Conservation (phyloP, 2,797 vertebrate species). For the Holocentrus rufus region DNA sequence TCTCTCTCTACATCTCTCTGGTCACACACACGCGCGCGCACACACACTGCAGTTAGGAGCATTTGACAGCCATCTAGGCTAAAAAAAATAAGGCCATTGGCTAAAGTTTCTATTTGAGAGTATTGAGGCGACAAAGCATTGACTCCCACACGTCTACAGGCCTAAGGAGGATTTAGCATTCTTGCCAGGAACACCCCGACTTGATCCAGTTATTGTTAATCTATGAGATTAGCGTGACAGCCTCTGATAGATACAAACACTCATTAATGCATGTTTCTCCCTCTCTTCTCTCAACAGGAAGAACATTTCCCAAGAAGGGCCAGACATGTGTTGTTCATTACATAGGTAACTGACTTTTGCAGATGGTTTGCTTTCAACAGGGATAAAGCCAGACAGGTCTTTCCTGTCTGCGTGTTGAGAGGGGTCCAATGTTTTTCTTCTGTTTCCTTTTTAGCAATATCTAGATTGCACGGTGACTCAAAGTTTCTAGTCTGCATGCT, state of each 20-base stretch:
- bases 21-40: neutral
- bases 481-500: neutral
- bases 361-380: constrained; percentile 7
- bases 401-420: constrained; percentile 25
- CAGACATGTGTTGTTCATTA: constrained; percentile 99
- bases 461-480: neutral
- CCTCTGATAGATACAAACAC: neutral
- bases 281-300: constrained; percentile 81
- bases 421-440: constrained; percentile 3
- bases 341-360: constrained; percentile 87
- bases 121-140: constrained; percentile 13
- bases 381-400: constrained; percentile 10
- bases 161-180: neutral
- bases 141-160: constrained; percentile 23
- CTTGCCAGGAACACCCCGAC: constrained; percentile 28
- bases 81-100: constrained; percentile 11
- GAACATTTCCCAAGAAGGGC: constrained; percentile 99
- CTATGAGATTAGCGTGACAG: constrained; percentile 31
- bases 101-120: constrained; percentile 41
- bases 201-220: constrained; percentile 40
- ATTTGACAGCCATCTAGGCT: constrained; percentile 7
- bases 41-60: constrained; percentile 6
- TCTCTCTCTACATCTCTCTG: neutral
- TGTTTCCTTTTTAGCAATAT: constrained; percentile 1
- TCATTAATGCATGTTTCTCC: constrained; percentile 44